Base-by-base conservation (phyloP, 2,797 vertebrate genomes). In the Aulostomus chinensis region DNA sequence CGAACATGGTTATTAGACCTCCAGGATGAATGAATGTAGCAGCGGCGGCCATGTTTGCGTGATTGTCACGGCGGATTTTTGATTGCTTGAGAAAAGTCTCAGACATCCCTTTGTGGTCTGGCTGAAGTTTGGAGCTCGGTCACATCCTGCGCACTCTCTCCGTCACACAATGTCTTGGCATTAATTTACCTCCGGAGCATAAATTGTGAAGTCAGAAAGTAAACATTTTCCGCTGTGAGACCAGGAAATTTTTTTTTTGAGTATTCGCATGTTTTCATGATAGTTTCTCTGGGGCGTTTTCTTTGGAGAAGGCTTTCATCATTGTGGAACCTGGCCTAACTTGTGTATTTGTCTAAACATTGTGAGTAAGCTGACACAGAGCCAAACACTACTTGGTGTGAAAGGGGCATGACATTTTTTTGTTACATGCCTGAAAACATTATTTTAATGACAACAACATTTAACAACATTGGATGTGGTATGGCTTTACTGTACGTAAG, bases 141-240 rank as follows among this genome's bases (percentile, higher is more conserved):
- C 35, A 43, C 34, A 50, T 68, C 25, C 30, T 20, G 17, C 31
- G 48, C 40, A 65, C 28, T 59, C 49, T 57, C 38, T 55, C 41
- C 60, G 68, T 74, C 56, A 63, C 49, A 56, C 42, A 30, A 63
- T 3, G 12, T 66, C 49, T 36, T 68, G 45, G 59, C 28, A 54
- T 33, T 64, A 43, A 35, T 55, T 54, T 50, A 15, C 29, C 6
- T 25, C 26, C 32, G 29, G 66, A 58, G 74, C 25, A 22, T 68
- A 66, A 49, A 49, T 63, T 52, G 54, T 65, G 31, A 47, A 59
- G 41, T 65, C 67, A 57, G 35, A 55, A 50, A 55, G 46, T 73
- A 65, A 73, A 73, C 54, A 67, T 77, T 81, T 77, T 72, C 25
- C 26, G 55, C 34, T 47, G 12, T 21, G 31, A 12, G 42, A 50